Evolutionary conservation across 2,888 invertebrate species (phyloP), one percentile per base, ranked within the genome.

Genomic region (Drosophila imparisetae): DNA sequence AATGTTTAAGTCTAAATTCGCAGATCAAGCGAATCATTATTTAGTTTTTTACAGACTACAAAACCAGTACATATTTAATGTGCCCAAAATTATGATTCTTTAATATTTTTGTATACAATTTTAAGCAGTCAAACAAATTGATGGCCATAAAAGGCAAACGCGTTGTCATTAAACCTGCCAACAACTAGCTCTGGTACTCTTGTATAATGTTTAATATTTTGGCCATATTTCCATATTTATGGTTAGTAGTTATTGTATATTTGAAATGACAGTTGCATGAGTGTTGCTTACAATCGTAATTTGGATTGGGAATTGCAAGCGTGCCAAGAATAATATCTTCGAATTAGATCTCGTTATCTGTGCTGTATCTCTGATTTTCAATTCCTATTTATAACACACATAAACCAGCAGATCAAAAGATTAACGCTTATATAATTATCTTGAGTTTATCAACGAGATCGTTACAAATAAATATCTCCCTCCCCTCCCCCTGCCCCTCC

Each of bases 121-220:
- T 74, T 78, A 27, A 59, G n/a, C 30, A 55, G 40, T 18, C 32
- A 38, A 58, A 74, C 65, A 78, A 78, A 78, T 71, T 67, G 61
- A 54, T 62, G 66, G 64, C 54, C 66, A 74, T 78, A 73, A 78
- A 57, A 21, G 36, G 45, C 65, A 38, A 50, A 55, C 38, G 62
- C 36, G 45, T 18, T 50, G 50, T 40, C 27, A 48, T 58, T 66
- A 76, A 61, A 76, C 38, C 53, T 42, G 53, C 32, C 48, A 65
- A 67, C 66, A 67, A 63, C 55, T 67, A 45, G 15, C 15, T 62
- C 53, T 62, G 1, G 27, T 27, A n/a, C n/a, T n/a, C n/a, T n/a
- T n/a, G 2, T 65, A 70, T 65, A 71, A 71, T 68, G 65, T 55
- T 50, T 57, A 30, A 75, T 78, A 78, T 75, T 71, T 78, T 78